Evolutionary conservation across 53 echinoderm and acorn worm genomes (phyloP), one percentile per base, ranked within the genome.

Genomic region (Luidia sarsii): DNA sequence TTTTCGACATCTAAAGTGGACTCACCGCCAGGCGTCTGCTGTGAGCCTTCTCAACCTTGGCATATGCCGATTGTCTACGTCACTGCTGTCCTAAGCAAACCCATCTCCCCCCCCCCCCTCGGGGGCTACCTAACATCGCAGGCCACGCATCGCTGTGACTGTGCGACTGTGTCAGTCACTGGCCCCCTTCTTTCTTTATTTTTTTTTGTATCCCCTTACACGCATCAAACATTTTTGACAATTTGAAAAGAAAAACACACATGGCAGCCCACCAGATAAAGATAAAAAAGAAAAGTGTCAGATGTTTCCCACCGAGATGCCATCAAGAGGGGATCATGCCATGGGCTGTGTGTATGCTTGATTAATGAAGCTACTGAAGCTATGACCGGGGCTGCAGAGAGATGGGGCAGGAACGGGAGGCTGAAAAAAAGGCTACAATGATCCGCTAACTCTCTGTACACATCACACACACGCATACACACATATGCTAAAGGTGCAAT

Each of bases 1-100:
- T 11, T 59, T 52, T 48, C 52, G 71, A 71, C 71, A 50, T 41
- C 41, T 41, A 55, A 56, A 72, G 55, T 23, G 56, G 18, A 34
- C 72, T 36, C 38, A 56, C 36, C 39, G 56, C 57, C 72, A n/a
- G 72, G 53, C 72, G 20, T 46, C 34, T 16, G 11, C 41, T 7
- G 11, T 11, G 41, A 41, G 6, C 6, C 41, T 6, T 11, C 6
- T 41, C 6, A 6, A 41, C 6, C 41, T 41, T 41, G 6, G 6
- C 11, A 41, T 41, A 41, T 41, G 11, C 41, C 41, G 20, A 63
- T 29, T 63, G 34, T 45, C 67, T 19, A 66, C 67, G 28, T 45
- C 67, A 66, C 67, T 63, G 34, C 19, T 20, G 7, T 36, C 34
- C 35, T 18, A 3, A 3, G 15, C 18, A 35, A 15, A 35, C 35